Evolutionary conservation across 2,113 vertebrate species (phyloP), one percentile per base, ranked within the genome.

Genomic region (Hemiscyllium ocellatum): DNA sequence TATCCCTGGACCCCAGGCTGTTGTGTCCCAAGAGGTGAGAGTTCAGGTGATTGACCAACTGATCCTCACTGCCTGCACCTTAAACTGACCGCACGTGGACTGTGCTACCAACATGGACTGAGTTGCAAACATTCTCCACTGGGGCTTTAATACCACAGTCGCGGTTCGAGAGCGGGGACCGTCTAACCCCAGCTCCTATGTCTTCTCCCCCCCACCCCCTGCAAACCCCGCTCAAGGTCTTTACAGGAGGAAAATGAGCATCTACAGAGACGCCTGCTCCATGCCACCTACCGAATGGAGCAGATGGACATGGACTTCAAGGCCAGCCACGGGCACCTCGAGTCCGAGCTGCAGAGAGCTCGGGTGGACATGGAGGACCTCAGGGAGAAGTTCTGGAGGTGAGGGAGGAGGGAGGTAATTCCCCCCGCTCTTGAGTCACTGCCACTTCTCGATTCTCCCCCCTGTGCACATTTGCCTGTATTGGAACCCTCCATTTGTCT

Each of bases 321-420:
- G 65, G 97, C 96, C 90, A 97, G 97, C 96, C 97, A 98, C 85
- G 97, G 97, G 80, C 90, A 97, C 87, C 69, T 98, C 96, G 98
- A 98, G 96, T 72, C 95, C 29, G 97, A 98, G 93, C 97, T 98
- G 66, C 97, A 97, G 96, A 97, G 90, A 96, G 98, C 97, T 12
- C 97, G 97, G 4, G 87, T 96, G 70, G 98, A 98, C 95, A 96
- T 98, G 0, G 96, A 96, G 72, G 96, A 91, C 95, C 96, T 98
- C 95, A 97, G 96, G 65, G 97, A 97, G 22, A 97, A 95, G 52
- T 98, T 98, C 95, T 97, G 96, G 96, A 98, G 97, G 98, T 98
- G 22, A 95, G 56, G 6, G 56, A 61, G 56, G 56, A 0, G 6
- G 56, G 7, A 10, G 10, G 10, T 61, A 61, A 61, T 10, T 4